A percentile compares a stretch with the other conserved stretches of the same genome.
These are phyloP conservation scores for Sarcophaga subvicina DNA, from an alignment of 2,888 invertebrate species.

Conservation along the genomic window DNA sequence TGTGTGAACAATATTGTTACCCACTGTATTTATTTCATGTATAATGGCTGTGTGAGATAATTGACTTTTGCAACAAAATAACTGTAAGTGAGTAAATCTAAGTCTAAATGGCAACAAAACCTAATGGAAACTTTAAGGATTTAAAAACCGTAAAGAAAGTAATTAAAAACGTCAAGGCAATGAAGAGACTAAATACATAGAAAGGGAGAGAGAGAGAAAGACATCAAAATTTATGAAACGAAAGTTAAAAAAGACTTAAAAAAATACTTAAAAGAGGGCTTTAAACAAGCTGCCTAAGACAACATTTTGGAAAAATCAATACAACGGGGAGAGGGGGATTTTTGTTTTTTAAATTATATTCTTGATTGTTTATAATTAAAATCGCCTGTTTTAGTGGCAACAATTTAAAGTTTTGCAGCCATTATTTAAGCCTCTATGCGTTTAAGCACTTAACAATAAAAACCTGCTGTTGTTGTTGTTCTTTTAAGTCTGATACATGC, in stretches of 20 bases:
- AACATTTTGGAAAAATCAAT: not conserved
- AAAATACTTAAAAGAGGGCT: not conserved
- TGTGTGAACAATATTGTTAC: not conserved
- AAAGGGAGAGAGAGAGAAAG: not conserved
- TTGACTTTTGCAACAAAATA: conserved; percentile 22
- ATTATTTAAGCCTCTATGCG: conserved; percentile 50
- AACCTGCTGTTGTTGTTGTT: too few relatives aligned
- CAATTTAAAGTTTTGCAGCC: conserved; percentile 41
- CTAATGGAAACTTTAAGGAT: not conserved
- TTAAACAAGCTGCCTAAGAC: not conserved
- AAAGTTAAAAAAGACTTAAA: not conserved
- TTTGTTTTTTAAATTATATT: too few relatives aligned
- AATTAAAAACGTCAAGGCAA: conserved; percentile 17
- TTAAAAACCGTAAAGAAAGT: conserved; percentile 26
- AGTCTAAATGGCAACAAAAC: not conserved
- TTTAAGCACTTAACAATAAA: not conserved
- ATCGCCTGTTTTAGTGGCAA: conserved; percentile 4
- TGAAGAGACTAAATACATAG: not conserved
- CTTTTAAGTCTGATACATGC: conserved; percentile 28
- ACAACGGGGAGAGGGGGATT: not conserved
- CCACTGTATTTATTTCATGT: not conserved
- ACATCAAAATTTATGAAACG: conserved; percentile 13
- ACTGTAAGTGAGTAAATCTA: conserved; percentile 12
- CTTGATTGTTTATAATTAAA: conserved; percentile 6
- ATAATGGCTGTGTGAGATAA: not conserved